Base-by-base conservation (phyloP, 2,888 invertebrate genomes). In the Macrosoma leucophasiata region DNA sequence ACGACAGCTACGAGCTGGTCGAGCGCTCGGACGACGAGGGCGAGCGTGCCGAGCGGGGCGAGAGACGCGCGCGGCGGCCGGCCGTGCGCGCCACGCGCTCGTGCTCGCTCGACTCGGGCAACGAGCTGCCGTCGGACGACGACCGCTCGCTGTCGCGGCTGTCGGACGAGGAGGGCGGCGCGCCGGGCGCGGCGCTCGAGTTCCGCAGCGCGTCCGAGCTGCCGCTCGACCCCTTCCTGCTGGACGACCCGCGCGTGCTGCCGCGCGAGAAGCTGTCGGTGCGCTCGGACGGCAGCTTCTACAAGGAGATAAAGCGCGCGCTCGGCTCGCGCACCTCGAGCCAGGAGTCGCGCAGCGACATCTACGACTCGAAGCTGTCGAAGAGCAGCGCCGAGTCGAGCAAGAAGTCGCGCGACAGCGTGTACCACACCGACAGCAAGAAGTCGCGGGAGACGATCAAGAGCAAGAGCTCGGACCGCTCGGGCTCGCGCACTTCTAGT, bases 1-100 rank as follows among this genome's bases (percentile, higher is more conserved):
- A 95, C 67, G 95, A 95, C 67, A 94, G 94, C 55, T 95, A 95
- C 68, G 95, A 95, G 66, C 75, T 95, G 13, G 81, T 94, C 41
- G 94, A 94, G 65, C 91, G 91, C 60, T 90, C 91, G 38, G 89
- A 88, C 52, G 91, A 89, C 57, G 87, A 88, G 55, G 85, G 85
- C 32, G 77, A 79, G 43, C 66, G 59, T 33, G 64, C 65, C 4
- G 61, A 69, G 22, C 71, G 64, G 18, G 70, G 68, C 10, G 64
- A 71, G 32, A 75, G 66, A 54, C 59, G 69, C 33, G 57, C 62
- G 31, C 51, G 61, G 32, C 69, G 61, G 23, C 36, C 62, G 29
- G 45, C 77, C n/a, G 65, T 69, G 43, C 76, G 72, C 30, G 85
- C 84, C 54, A 84, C 86, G 43, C 87, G 91, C 48, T 91, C 91